Conservation (phyloP, 2,888 invertebrate species). For the Spisula subtruncata region DNA sequence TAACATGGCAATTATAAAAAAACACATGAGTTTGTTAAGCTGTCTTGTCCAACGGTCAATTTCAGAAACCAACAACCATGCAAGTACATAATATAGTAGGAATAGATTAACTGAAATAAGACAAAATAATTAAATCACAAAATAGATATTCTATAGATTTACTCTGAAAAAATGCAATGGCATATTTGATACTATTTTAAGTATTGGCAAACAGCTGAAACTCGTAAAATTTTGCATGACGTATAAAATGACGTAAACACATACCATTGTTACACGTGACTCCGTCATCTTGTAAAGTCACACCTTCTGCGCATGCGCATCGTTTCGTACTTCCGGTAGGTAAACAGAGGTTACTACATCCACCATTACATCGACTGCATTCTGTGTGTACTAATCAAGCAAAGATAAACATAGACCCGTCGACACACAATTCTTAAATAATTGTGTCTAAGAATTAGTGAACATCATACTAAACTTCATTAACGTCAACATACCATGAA, state of each 20-base stretch:
- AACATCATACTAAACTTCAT: too few species aligned
- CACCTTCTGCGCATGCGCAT: slow-evolving; percentile 31
- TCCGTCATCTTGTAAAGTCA: slow-evolving; percentile 3
- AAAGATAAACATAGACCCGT: neutral
- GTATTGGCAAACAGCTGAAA: neutral
- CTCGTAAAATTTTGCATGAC: neutral
- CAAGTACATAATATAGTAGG: too few species aligned
- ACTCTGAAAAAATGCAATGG: too few species aligned
- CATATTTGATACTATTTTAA: neutral
- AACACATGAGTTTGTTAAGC: too few species aligned
- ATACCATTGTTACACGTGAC: slow-evolving; percentile 3
- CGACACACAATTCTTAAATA: neutral
- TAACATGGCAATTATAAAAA: too few species aligned
- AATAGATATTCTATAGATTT: too few species aligned
- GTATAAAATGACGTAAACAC: neutral
- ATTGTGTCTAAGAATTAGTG: too few species aligned
- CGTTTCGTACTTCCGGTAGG: slow-evolving; percentile 6
- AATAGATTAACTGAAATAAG: too few species aligned
- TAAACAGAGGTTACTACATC: slow-evolving; percentile 44
- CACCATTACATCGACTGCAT: slow-evolving; percentile 42
- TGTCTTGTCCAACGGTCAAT: too few species aligned
- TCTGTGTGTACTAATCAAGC: slow-evolving; percentile 16
- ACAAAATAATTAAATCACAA: too few species aligned
- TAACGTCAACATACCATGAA: too few species aligned
- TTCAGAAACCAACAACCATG: too few species aligned